Percentiles rank a stretch among this genome's conserved stretches.
Conservation (phyloP, 2,113 vertebrate genomes). For the Peromyscus leucopus region DNA sequence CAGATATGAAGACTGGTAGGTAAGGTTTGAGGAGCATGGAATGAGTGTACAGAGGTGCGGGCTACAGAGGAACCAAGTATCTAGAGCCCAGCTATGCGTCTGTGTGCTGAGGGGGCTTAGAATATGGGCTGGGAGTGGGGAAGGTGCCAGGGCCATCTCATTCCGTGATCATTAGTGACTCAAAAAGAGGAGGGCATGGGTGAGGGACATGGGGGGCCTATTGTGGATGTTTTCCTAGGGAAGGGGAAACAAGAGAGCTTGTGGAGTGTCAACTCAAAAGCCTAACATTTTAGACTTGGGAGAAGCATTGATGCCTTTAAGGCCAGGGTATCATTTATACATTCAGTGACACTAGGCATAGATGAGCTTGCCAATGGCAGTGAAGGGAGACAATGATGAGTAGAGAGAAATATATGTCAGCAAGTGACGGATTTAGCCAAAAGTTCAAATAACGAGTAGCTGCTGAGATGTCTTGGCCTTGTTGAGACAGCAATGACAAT, state of each 20-base stretch:
- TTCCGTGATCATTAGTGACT: too few relatives aligned
- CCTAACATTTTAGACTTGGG: neutral
- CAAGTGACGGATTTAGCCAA: neutral
- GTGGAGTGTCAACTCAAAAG: neutral
- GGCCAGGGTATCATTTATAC: rapidly evolving
- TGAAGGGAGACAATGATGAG: neutral
- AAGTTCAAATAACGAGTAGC: neutral
- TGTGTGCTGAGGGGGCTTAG: too few relatives aligned
- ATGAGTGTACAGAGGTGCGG: neutral
- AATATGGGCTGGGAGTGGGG: rapidly evolving
- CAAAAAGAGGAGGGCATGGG: neutral
- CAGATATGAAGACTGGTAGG: neutral
- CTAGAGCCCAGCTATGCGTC: rapidly evolving
- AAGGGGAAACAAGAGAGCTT: rapidly evolving
- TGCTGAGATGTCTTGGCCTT: neutral
- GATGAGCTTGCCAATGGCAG: neutral
- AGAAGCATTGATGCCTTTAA: neutral
- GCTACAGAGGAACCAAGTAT: too few relatives aligned
- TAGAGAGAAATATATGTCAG: neutral
- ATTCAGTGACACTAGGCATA: too few relatives aligned
- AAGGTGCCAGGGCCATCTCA: neutral
- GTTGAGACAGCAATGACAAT: neutral
- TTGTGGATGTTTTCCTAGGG: too few relatives aligned
- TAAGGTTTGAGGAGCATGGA: neutral
- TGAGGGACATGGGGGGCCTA: neutral